Evolutionary conservation across 2,888 invertebrate species (phyloP), one percentile per base, ranked within the genome.

Genomic region (Andrena flavipes): DNA sequence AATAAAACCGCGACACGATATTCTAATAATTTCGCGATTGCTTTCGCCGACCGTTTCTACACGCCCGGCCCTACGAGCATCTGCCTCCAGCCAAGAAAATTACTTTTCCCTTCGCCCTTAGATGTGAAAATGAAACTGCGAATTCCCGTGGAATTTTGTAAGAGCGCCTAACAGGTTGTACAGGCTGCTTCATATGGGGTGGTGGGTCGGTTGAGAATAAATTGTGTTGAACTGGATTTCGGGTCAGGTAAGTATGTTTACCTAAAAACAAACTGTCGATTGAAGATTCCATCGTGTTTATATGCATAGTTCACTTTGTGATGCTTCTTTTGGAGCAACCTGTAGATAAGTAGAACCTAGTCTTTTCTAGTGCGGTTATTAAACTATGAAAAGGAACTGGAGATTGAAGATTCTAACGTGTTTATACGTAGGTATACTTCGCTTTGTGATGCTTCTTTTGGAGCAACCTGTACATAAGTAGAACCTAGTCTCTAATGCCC

Each of bases 121-220:
- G 35, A 62, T 35, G 42, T 13, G 68, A 56, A 73, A 67, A 74
- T 78, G 74, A 77, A 71, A 80, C 71, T 76, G 80, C 77, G 62
- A 71, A 77, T 71, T 77, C 77, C 35, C 54, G 33, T 10, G 75
- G 64, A 64, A 69, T 69, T 79, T 76, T 56, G 76, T 20, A 49
- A 51, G 65, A 76, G 69, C n/a, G 35, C 16, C 20, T 30, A 48
- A 64, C 48, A 30, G 54, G 49, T 29, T 51, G 30, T 51, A 49
- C 49, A 20, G 51, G 51, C 51, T 16, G 30, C 33, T 67, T 20
- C 51, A 33, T 10, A 23, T 23, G 13, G 7, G 7, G 51, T 33
- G 33, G 7, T 33, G 51, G 20, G 30, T 23, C 8, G 23, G 33
- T 30, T 23, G 65, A 51, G 51, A 33, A 51, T 54, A 33, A 33